These are phyloP conservation scores for Aporrectodea caliginosa DNA, from an alignment of 1,140 invertebrate genomes.

Conservation along the genomic window DNA sequence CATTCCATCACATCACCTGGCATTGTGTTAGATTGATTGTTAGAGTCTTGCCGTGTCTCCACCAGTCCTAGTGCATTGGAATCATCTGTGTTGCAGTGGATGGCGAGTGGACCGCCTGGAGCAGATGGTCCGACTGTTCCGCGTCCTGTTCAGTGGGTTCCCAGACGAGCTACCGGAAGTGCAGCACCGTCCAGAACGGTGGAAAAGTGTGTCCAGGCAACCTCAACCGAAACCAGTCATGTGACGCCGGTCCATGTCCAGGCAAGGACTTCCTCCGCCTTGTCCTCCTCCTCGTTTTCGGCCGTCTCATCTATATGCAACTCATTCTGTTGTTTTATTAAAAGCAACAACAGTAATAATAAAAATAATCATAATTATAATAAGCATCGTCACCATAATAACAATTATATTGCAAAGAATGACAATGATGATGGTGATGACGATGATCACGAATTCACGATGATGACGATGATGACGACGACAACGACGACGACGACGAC, in stretches of 20 bases:
- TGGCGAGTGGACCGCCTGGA: conserved; percentile 28
- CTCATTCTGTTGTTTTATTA: too few species aligned
- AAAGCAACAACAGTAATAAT: too few species aligned
- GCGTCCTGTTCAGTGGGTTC: conserved; percentile 26
- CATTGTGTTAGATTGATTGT: too few species aligned
- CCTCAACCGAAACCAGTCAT: not conserved
- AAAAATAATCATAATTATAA: too few species aligned
- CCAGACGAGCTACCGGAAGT: conserved; percentile 14
- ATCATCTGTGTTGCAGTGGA: conserved; percentile 16
- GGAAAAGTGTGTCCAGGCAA: conserved; percentile 18
- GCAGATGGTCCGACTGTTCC: conserved; percentile 15
- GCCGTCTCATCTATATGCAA: too few species aligned
- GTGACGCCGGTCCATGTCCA: conserved; percentile 12
- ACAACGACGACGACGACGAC: not conserved
- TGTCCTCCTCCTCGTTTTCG: too few species aligned
- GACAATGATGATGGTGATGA: not conserved
- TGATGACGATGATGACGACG: not conserved
- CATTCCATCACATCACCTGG: too few species aligned
- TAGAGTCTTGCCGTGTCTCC: too few species aligned
- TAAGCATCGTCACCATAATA: too few species aligned
- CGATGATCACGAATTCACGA: too few species aligned
- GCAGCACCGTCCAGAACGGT: conserved; percentile 21
- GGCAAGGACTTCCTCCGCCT: too few species aligned
- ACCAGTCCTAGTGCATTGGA: not conserved
- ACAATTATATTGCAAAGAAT: too few species aligned